phyloP scores from a whole-genome alignment of 2,113 vertebrate species.

The Rhodinocichla rosea region DNA sequence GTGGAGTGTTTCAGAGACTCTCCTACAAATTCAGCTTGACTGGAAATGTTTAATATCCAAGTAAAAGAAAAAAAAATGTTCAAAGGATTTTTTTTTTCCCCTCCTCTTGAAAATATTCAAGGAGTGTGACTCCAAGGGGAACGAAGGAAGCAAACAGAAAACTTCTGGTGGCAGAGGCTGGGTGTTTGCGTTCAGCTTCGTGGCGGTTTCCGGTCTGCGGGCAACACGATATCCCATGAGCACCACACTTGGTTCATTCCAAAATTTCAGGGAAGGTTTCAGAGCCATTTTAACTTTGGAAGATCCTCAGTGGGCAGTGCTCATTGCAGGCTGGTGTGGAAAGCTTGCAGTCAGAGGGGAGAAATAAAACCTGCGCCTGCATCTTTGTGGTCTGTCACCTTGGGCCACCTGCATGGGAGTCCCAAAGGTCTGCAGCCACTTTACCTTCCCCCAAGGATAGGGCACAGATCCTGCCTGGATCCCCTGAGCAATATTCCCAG shows the following conservation, averaged over 20 bases:
- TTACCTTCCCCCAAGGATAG: background rate
- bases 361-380: background rate
- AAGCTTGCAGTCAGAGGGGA: background rate
- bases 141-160: background rate
- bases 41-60: constrained; percentile 35
- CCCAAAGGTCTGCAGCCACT: background rate
- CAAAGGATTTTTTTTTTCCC: background rate
- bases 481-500: background rate
- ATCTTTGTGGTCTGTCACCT: background rate
- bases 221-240: background rate
- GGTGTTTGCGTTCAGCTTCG: background rate
- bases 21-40: background rate
- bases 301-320: background rate
- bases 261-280: background rate
- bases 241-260: rapidly evolving
- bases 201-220: background rate
- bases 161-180: background rate
- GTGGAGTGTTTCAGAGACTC: background rate
- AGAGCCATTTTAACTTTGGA: background rate
- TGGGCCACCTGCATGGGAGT: background rate
- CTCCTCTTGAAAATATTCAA: background rate
- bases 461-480: background rate
- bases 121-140: background rate
- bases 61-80: background rate
- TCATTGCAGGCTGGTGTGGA: background rate